Conservation (phyloP, 2,797 vertebrate genomes). For the Dendrocincla tyrannina region DNA sequence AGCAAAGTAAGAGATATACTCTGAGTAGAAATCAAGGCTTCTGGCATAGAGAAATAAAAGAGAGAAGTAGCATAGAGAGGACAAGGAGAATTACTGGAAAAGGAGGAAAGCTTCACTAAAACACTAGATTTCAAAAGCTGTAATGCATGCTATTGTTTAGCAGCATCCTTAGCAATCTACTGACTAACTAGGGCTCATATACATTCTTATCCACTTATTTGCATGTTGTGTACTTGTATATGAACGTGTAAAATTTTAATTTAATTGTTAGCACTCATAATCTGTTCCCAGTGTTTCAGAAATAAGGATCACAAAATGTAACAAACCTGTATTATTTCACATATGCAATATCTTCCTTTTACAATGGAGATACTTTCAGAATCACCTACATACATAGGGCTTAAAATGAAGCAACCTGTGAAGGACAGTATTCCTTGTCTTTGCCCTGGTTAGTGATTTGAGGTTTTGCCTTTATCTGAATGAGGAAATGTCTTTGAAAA, state of each 20-base stretch:
- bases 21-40: background rate
- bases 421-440: background rate
- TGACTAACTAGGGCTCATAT: background rate
- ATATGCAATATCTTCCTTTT: background rate
- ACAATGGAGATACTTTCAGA: background rate
- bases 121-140: background rate
- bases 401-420: background rate
- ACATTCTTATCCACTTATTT: background rate
- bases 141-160: background rate
- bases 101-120: background rate
- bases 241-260: background rate
- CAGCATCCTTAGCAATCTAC: background rate
- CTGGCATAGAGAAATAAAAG: background rate
- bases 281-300: background rate
- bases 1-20: background rate
- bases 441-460: background rate
- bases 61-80: background rate
- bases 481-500: background rate
- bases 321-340: background rate
- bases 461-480: background rate
- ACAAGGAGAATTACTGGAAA: background rate
- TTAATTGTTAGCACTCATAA: background rate
- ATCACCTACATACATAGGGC: background rate
- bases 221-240: background rate
- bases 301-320: background rate